Evolutionary conservation across 2,888 invertebrate species (phyloP), one percentile per base, ranked within the genome.

Genomic region (Pimpla rufipes): DNA sequence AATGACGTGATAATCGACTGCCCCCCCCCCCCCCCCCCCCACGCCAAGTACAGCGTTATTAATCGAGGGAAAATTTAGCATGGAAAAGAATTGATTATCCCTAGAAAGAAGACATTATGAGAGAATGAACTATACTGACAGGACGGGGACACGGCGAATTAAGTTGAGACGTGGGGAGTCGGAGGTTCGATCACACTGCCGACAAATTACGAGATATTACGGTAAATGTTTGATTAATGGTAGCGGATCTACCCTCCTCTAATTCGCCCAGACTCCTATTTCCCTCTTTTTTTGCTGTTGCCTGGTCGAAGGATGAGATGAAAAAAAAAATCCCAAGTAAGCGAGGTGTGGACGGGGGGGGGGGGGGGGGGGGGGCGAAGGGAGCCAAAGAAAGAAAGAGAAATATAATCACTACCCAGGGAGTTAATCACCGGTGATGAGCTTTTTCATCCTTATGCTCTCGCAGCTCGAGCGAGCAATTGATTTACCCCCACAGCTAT

Each of bases 181-280:
- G 42, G n/a, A 8, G 42, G 42, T 57, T 62, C 79, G 81, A 88
- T 79, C 81, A 29, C 40, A 45, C 57, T 13, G 29, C 10, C 40
- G 74, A 75, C 74, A 59, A 80, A 80, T 80, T 67, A 62, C 64
- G 62, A 74, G 52, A 57, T 81, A 68, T 79, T 73, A 52, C 59
- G 71, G 64, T 87, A 85, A 86, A 79, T 79, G 74, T 64, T 66
- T 81, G 86, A 89, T 89, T 87, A 87, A 85, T 87, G 85, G 66
- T 40, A 70, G 78, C 80, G 64, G 73, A 79, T 83, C 66, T 66
- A 75, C 40, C 67, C 79, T 47, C 57, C 42, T 59, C 70, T 84
- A 77, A 81, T 84, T 81, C 66, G 47, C 35, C 47, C 29, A 35
- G 37, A 55, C 37, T n/a, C n/a, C n/a, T 35, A 5, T 5, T 16